These are phyloP conservation scores for Hofmannophila pseudospretella DNA, from an alignment of 2,888 invertebrate genomes.

Conservation along the genomic window DNA sequence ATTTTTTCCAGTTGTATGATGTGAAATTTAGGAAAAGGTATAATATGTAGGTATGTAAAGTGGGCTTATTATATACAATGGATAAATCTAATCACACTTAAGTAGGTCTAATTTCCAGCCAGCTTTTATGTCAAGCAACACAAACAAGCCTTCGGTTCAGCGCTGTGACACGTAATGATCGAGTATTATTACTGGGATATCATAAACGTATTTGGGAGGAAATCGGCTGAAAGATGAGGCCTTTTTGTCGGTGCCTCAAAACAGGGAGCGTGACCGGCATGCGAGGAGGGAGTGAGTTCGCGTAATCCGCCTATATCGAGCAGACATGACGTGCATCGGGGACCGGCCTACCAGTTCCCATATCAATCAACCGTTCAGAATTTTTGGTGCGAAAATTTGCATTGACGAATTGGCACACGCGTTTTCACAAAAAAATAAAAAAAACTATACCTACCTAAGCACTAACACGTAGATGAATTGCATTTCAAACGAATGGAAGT, in stretches of 20 bases:
- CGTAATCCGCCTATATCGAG: slow-evolving; percentile 5
- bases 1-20: neutral
- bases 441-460: too few species aligned
- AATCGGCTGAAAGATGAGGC: slow-evolving; percentile 50
- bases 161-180: slow-evolving; percentile 30
- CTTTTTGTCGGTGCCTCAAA: slow-evolving; percentile 47
- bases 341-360: neutral
- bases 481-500: too few species aligned
- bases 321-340: neutral
- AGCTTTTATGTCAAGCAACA: too few species aligned
- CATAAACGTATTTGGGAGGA: slow-evolving; percentile 47
- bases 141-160: neutral
- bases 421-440: too few species aligned
- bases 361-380: neutral
- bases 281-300: slow-evolving; percentile 20
- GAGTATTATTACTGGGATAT: slow-evolving; percentile 43
- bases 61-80: too few species aligned
- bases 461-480: too few species aligned
- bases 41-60: neutral
- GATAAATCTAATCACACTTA: too few species aligned
- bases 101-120: too few species aligned
- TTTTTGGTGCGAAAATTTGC: too few species aligned
- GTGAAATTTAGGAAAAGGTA: neutral
- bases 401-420: too few species aligned
- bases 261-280: slow-evolving; percentile 53